Evolutionary conservation across 2,888 invertebrate genomes (phyloP).

Genomic region (Diplazon laetatorius): DNA sequence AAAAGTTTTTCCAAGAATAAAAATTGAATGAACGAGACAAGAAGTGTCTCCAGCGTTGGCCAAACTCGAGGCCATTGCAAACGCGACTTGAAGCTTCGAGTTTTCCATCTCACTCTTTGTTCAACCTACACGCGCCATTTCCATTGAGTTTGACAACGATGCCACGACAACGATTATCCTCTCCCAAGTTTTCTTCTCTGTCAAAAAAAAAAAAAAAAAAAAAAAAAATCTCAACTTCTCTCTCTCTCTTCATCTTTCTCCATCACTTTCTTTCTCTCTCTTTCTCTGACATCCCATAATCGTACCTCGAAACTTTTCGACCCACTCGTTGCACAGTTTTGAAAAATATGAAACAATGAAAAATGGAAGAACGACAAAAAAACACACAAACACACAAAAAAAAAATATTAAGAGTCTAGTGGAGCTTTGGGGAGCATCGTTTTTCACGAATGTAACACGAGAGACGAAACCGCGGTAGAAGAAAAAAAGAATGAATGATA

Average conservation of each 20-base stretch:
- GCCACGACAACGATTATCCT: too few species aligned
- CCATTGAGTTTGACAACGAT: too few species aligned
- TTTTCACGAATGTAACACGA: constrained; percentile 43
- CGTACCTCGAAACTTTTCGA: constrained; percentile 13
- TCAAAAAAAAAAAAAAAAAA: too few species aligned
- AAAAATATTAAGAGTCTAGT: background rate
- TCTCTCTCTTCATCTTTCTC: background rate
- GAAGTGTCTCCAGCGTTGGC: too few species aligned
- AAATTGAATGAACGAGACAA: constrained; percentile 53
- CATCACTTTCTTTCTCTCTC: background rate
- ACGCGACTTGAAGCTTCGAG: too few species aligned
- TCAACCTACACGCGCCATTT: too few species aligned
- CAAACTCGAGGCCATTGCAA: too few species aligned
- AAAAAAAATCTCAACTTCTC: background rate
- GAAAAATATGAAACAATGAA: background rate
- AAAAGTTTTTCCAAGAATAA: constrained; percentile 51
- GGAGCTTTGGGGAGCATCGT: background rate
- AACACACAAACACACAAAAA: too few species aligned
- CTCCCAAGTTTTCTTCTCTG: too few species aligned
- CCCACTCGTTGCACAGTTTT: background rate
- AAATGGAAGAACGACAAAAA: too few species aligned
- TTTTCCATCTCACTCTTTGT: too few species aligned
- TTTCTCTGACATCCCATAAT: background rate
- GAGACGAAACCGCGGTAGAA: background rate
- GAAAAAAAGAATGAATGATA: constrained; percentile 3